Base-by-base conservation (phyloP, 2,888 invertebrate species). In the Globia sparganii region DNA sequence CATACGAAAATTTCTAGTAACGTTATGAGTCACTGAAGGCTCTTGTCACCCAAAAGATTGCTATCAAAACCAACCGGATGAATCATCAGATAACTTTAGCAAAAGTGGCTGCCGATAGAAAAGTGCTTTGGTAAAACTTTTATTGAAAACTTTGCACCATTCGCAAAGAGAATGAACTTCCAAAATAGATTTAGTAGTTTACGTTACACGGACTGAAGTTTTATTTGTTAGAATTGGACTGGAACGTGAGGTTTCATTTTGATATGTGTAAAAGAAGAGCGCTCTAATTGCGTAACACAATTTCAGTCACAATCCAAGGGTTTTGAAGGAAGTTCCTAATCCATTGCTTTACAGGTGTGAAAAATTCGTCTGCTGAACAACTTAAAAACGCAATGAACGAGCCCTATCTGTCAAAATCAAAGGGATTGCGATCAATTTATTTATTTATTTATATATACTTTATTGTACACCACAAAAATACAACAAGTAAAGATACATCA, bases 171-270 rank as follows among this genome's bases (percentile, higher is more conserved):
- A 80, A 71, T 56, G 64, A 77, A 84, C 73, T 86, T 78, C 70
- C 49, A 71, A 83, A 88, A 86, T 88, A 71, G 84, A 77, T 86
- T 84, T 81, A 84, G 78, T 78, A 81, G 72, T 79, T 81, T 78
- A 78, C 65, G 72, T 76, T 72, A 71, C 59, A 68, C n/a, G 46
- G 25, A 58, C 13, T n/a, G 40, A 66, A 77, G 71, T 85, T 81
- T 72, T 81, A 85, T 70, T 85, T 85, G 66, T 70, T 73, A 13
- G 73, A 70, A 72, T 70, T 67, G 66, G 21, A 25, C 28, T 58
- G 34, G 1, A 46, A 49, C 40, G 15, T 70, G 25, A 46, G 34
- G 46, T 69, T 67, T 43, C 15, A 25, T 13, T 75, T 64, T 75
- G 61, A 25, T 34, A 40, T 58, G 5, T 34, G 11, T 6, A 73